A percentile compares a stretch with the other conserved stretches of the same genome.
phyloP scores from a whole-genome alignment of 2,113 vertebrate species.

The Pelecanoides urinatrix region DNA sequence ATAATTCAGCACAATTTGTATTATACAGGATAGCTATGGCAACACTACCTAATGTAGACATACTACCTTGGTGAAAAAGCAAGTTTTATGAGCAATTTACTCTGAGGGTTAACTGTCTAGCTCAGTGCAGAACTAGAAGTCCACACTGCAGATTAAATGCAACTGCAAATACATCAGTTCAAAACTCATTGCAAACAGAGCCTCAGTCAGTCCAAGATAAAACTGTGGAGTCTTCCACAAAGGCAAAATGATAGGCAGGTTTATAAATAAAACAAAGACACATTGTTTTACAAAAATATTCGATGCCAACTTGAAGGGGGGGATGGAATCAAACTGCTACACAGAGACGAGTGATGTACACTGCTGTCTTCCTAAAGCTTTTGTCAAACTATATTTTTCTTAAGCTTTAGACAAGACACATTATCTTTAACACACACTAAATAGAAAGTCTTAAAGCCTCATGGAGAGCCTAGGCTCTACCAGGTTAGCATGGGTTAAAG shows the following conservation, averaged over 20 bases:
- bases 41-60: neutral
- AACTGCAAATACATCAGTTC: neutral
- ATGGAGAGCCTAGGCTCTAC: neutral
- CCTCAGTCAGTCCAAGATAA: neutral
- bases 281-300: conserved; percentile 51
- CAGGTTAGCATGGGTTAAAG: conserved; percentile 21
- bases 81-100: neutral
- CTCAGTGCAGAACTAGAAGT: neutral
- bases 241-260: conserved; percentile 35
- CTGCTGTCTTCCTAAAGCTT: conserved; percentile 29
- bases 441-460: neutral
- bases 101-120: neutral
- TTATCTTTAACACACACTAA: neutral
- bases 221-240: conserved; percentile 23
- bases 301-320: neutral
- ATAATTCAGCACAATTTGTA: neutral
- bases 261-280: conserved; percentile 60
- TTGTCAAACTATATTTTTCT: conserved; percentile 25
- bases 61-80: neutral
- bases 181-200: conserved; percentile 13
- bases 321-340: neutral
- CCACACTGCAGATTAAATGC: neutral
- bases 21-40: neutral
- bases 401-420: conserved; percentile 19
- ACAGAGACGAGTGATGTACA: neutral